phyloP scores from a whole-genome alignment of 2,113 vertebrate species.

The Prietella phreatophila region DNA sequence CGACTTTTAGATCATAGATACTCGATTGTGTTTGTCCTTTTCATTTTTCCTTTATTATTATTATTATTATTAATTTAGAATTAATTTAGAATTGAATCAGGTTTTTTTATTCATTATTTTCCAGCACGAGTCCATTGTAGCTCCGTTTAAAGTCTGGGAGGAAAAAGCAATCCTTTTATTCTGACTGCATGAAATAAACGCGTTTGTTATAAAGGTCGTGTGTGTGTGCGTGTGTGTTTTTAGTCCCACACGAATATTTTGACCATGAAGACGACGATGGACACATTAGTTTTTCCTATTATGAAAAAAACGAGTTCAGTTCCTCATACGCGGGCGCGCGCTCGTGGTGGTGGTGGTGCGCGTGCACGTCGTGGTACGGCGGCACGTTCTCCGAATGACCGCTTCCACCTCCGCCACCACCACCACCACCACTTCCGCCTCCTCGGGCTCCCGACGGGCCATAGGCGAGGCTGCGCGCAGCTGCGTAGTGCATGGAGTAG shows the following conservation, averaged over 20 bases:
- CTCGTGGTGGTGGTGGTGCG: conserved; percentile 85
- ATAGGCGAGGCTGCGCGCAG: conserved; percentile 81
- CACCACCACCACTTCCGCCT: conserved; percentile 70
- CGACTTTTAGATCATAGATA: conserved; percentile 10
- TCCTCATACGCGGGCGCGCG: conserved; percentile 91
- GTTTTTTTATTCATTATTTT: conserved; percentile 18
- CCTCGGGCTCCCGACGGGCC: conserved; percentile 85
- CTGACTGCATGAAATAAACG: conserved; percentile 3
- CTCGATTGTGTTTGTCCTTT: neutral
- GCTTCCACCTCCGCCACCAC: conserved; percentile 64
- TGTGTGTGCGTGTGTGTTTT: neutral
- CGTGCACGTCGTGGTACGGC: conserved; percentile 89
- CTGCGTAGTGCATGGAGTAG: conserved; percentile 93
- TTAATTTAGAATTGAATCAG: neutral
- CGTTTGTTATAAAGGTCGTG: neutral
- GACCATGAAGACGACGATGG: conserved; percentile 6
- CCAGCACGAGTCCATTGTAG: conserved; percentile 10
- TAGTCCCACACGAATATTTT: neutral
- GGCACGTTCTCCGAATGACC: conserved; percentile 91
- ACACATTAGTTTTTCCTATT: conserved; percentile 68
- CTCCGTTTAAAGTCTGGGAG: conserved; percentile 30
- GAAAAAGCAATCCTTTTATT: conserved; percentile 1
- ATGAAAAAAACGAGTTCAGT: conserved; percentile 95
- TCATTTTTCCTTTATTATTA: neutral
- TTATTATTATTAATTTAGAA: neutral